Percentiles rank a stretch among this genome's conserved stretches.
phyloP scores from a whole-genome alignment of 2,888 invertebrate species.

The Antheraea assamensis region DNA sequence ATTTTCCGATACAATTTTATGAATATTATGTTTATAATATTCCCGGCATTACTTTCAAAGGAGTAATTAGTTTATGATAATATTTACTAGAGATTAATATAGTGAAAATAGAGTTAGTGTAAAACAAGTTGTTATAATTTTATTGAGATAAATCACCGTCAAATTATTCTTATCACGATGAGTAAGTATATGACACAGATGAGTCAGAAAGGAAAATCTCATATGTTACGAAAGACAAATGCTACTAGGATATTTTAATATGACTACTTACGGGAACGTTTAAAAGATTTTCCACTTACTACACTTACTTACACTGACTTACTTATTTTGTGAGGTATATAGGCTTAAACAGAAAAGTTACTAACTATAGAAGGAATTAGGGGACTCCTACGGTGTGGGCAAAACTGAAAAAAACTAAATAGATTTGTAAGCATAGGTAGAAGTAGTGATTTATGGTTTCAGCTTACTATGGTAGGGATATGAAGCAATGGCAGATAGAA shows the following conservation, averaged over 20 bases:
- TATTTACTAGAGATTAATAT: slow-evolving; percentile 4
- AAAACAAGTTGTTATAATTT: neutral
- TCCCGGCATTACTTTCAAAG: neutral
- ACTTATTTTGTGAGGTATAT: no score
- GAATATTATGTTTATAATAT: neutral
- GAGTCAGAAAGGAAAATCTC: slow-evolving; percentile 20
- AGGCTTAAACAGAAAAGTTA: no score
- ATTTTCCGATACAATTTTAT: neutral
- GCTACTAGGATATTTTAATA: neutral
- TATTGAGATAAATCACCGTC: slow-evolving; percentile 3
- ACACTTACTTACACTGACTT: no score
- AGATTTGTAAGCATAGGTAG: no score
- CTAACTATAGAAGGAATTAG: no score
- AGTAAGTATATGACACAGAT: neutral
- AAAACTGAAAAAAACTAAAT: no score
- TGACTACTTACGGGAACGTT: neutral
- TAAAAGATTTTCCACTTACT: neutral
- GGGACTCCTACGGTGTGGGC: no score
- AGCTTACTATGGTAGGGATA: no score
- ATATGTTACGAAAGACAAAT: neutral
- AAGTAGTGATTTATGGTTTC: no score
- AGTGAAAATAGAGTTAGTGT: neutral
- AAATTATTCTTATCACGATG: slow-evolving; percentile 11
- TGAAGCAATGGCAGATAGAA: no score
- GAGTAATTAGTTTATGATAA: neutral